These are phyloP conservation scores for Oreonectes daqikongensis DNA, from an alignment of 2,797 vertebrate genomes.

Conservation along the genomic window DNA sequence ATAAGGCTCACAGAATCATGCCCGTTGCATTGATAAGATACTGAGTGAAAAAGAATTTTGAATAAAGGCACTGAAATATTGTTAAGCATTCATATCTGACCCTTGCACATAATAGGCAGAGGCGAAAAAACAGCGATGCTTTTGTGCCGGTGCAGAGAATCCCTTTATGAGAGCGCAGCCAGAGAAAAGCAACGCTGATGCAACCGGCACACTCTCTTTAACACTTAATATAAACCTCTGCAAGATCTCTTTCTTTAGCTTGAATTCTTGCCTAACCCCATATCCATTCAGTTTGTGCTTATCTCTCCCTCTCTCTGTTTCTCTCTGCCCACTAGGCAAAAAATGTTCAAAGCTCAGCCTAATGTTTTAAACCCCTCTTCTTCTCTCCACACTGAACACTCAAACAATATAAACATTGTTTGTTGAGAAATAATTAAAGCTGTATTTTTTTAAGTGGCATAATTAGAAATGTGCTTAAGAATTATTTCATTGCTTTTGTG, in stretches of 20 bases:
- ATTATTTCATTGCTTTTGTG: slow-evolving; percentile 1
- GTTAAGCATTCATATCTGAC: slow-evolving; percentile 26
- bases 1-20: slow-evolving; percentile 22
- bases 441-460: slow-evolving; percentile 5
- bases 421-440: slow-evolving; percentile 24
- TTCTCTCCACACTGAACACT: slow-evolving; percentile 19
- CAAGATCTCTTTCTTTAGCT: slow-evolving; percentile 3
- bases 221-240: slow-evolving; percentile 56
- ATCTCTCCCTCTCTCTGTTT: slow-evolving; percentile 1
- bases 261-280: not conserved
- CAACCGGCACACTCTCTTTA: slow-evolving; percentile 52
- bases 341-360: slow-evolving; percentile 11
- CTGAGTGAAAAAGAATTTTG: not conserved
- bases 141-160: slow-evolving; percentile 42
- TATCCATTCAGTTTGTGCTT: slow-evolving; percentile 25
- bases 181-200: slow-evolving; percentile 41
- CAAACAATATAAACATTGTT: slow-evolving; percentile 7
- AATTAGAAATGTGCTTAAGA: slow-evolving; percentile 40
- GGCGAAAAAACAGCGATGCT: slow-evolving; percentile 10
- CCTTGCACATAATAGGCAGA: not conserved
- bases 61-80: slow-evolving; percentile 29
- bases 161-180: slow-evolving; percentile 55
- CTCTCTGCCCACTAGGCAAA: slow-evolving; percentile 39
- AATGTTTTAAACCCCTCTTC: slow-evolving; percentile 34
- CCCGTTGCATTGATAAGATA: slow-evolving; percentile 16